A percentile compares a stretch with the other conserved stretches of the same genome.
phyloP scores from a whole-genome alignment of 2,888 invertebrate species.

The Aspidiotus rigidus region DNA sequence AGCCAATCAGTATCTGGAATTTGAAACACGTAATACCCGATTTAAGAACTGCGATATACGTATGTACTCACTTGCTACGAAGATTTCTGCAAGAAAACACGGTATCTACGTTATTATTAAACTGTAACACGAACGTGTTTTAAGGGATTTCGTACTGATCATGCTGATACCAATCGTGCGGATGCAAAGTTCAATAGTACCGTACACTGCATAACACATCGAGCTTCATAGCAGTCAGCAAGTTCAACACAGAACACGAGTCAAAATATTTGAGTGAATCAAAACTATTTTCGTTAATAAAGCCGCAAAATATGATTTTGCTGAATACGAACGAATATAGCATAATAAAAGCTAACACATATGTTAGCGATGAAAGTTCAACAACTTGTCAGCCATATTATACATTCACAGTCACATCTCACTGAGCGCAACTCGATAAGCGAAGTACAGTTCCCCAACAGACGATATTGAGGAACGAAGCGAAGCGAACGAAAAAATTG shows the following conservation, averaged over 20 bases:
- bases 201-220: not conserved
- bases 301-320: not conserved
- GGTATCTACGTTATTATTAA: no score
- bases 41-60: not conserved
- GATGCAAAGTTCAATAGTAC: not conserved
- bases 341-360: constrained; percentile 21
- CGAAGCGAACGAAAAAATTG: no score
- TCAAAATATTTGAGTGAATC: constrained; percentile 1
- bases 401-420: not conserved
- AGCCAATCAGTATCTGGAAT: not conserved
- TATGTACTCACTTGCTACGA: not conserved
- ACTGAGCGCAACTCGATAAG: no score
- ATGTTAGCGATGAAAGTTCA: constrained; percentile 23
- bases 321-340: not conserved
- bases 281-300: not conserved
- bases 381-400: constrained; percentile 30
- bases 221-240: not conserved
- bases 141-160: no score
- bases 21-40: not conserved
- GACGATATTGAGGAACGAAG: no score
- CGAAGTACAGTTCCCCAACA: no score
- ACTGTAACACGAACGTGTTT: no score
- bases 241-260: not conserved
- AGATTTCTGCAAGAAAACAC: no score
- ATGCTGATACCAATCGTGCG: not conserved